Base-by-base conservation (phyloP, 37 sponge, comb jelly and placozoan species). In the Haliclona indistincta region DNA sequence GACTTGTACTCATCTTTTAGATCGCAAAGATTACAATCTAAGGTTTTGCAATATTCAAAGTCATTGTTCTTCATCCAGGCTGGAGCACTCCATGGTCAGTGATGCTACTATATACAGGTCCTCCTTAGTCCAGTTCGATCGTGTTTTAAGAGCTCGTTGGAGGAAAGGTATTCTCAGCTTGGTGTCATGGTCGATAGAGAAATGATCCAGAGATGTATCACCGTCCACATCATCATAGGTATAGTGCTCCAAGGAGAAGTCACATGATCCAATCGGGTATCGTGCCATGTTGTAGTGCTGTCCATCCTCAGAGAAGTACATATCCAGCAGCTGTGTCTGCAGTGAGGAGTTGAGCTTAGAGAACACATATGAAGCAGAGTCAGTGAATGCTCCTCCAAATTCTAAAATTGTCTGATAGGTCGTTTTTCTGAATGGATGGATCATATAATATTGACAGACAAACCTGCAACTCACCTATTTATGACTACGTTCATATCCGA, bases 311-410 rank as follows among this genome's bases (percentile, higher is more conserved):
- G 89, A 84, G 78, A 88, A 92, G 67, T 88, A 92, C 80, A 84
- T 76, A 41, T 84, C 54, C 43, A 92, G 69, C 4, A 92, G 64
- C 37, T 73, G 73, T 1, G 72, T 19, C 64, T 84, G 93, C 33
- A 80, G 75, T 15, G 71, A 52, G 34, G 81, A 19, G 67, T 69
- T 80, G 23, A 92, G 81, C 38, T 67, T 71, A 56, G 81, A 80
- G 51, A 85, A 84, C 32, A 88, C 73, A 32, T 53, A 84, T 19
- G 90, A 75, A n/a, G 93, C 86, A 63, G 89, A 74, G n/a, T 92
- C 93, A 1, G 93, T 92, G 80, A 92, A 92, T 11, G 93, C 93
- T n/a, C 93, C 93, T 22, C 93, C 93, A 74, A 92, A 92, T 11
- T 90, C 93, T 2, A 84, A 38, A 25, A 92, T 63, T 20, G 79